Conservation (phyloP, 2,888 invertebrate genomes). For the Temnothorax ravouxi region DNA sequence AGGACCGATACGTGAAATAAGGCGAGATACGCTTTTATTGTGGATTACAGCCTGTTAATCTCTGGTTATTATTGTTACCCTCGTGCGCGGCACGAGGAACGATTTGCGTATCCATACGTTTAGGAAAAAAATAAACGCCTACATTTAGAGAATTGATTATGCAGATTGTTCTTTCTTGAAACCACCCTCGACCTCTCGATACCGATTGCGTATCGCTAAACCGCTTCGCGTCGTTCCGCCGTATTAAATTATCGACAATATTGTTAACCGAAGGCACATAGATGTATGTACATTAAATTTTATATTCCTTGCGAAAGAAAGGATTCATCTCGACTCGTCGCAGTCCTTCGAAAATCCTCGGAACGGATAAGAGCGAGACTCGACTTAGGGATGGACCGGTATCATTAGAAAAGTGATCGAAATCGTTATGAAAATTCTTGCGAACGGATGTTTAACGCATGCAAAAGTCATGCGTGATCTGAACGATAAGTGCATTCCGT, state of each 20-base stretch:
- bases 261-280: background rate
- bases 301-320: background rate
- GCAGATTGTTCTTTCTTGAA: conserved; percentile 57
- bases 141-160: conserved; percentile 58
- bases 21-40: conserved; percentile 29
- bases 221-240: background rate
- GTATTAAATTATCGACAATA: background rate
- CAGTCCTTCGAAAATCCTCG: background rate
- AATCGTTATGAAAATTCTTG: background rate
- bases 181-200: conserved; percentile 12
- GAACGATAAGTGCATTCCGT: background rate
- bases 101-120: conserved; percentile 41
- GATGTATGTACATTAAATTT: background rate
- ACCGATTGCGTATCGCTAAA: background rate
- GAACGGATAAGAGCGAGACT: background rate
- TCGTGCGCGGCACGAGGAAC: conserved; percentile 18
- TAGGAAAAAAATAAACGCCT: conserved; percentile 66
- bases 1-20: conserved; percentile 38
- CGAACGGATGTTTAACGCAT: background rate
- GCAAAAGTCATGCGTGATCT: background rate
- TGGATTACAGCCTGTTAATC: conserved; percentile 30
- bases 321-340: background rate
- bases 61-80: conserved; percentile 47
- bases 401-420: background rate
- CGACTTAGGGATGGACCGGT: background rate